Evolutionary conservation across 2,888 invertebrate genomes (phyloP).

Genomic region (Agrotis clavis): DNA sequence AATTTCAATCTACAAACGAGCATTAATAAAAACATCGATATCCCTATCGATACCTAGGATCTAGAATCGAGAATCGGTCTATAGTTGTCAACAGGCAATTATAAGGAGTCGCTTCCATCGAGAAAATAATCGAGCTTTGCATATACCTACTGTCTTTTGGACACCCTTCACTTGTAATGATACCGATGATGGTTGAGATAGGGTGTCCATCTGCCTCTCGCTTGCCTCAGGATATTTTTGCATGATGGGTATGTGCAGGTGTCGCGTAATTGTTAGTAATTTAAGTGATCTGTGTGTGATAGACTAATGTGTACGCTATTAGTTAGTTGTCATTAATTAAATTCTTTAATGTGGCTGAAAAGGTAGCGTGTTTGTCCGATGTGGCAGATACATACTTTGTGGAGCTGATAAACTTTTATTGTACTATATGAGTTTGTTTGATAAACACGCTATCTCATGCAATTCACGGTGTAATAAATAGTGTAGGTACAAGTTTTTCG

Average conservation of each 20-base stretch:
- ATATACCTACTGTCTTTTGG: slow-evolving; percentile 44
- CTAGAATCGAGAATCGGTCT: slow-evolving; percentile 48
- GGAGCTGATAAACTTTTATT: not conserved
- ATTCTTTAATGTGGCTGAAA: not conserved
- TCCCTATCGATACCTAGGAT: slow-evolving; percentile 50
- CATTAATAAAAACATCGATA: slow-evolving; percentile 41
- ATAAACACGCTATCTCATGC: not conserved
- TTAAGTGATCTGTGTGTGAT: slow-evolving; percentile 29
- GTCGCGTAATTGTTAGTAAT: slow-evolving; percentile 45
- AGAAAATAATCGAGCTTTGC: slow-evolving; percentile 49
- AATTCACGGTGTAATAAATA: not conserved
- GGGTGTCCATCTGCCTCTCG: slow-evolving; percentile 38
- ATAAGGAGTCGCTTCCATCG: not conserved
- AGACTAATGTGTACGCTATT: slow-evolving; percentile 33
- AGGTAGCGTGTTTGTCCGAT: not conserved
- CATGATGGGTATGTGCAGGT: slow-evolving; percentile 35
- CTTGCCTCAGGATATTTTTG: slow-evolving; percentile 4
- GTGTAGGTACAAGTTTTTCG: not conserved
- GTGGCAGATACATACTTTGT: slow-evolving; percentile 3
- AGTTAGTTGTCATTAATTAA: slow-evolving; percentile 29
- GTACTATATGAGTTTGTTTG: not conserved
- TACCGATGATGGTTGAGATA: slow-evolving; percentile 33
- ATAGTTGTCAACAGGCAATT: slow-evolving; percentile 49
- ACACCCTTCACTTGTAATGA: slow-evolving; percentile 56
- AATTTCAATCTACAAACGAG: slow-evolving; percentile 38